phyloP scores from a whole-genome alignment of 2,797 vertebrate genomes.

The Antennarius maculatus region DNA sequence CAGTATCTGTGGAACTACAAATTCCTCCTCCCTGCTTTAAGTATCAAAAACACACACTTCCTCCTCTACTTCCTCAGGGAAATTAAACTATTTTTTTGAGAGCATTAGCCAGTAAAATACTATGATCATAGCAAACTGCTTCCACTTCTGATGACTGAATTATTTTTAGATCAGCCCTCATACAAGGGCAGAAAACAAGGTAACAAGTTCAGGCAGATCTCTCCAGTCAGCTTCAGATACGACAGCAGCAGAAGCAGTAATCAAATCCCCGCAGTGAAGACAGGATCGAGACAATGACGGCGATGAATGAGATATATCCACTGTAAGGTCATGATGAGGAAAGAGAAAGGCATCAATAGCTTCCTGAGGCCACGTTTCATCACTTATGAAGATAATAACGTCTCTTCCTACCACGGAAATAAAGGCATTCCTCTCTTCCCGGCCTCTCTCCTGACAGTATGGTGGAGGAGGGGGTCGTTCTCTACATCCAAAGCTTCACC shows the following conservation, averaged over 20 bases:
- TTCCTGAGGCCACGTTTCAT: conserved; percentile 47
- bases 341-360: conserved; percentile 29
- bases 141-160: conserved; percentile 40
- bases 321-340: conserved; percentile 44
- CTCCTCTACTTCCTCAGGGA: conserved; percentile 20
- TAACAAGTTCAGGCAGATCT: conserved; percentile 42
- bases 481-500: conserved; percentile 11
- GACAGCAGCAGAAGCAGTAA: conserved; percentile 41
- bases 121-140: conserved; percentile 29
- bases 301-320: conserved; percentile 35
- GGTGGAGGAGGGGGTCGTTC: conserved; percentile 4
- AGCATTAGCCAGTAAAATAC: conserved; percentile 26
- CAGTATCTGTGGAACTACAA: conserved; percentile 29
- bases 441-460: conserved; percentile 6
- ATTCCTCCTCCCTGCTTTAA: conserved; percentile 10
- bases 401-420: conserved; percentile 38
- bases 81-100: conserved; percentile 33
- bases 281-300: conserved; percentile 18
- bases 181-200: conserved; percentile 25
- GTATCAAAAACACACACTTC: conserved; percentile 27
- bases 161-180: conserved; percentile 14
- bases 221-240: conserved; percentile 34
- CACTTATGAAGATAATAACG: conserved; percentile 60
- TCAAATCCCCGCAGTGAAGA: conserved; percentile 29
- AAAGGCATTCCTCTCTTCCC: conserved; percentile 46